A percentile compares a stretch with the other conserved stretches of the same genome.
These are phyloP conservation scores for Panagrolaimus sp. DNA, from an alignment of 1,140 invertebrate genomes.

Conservation along the genomic window DNA sequence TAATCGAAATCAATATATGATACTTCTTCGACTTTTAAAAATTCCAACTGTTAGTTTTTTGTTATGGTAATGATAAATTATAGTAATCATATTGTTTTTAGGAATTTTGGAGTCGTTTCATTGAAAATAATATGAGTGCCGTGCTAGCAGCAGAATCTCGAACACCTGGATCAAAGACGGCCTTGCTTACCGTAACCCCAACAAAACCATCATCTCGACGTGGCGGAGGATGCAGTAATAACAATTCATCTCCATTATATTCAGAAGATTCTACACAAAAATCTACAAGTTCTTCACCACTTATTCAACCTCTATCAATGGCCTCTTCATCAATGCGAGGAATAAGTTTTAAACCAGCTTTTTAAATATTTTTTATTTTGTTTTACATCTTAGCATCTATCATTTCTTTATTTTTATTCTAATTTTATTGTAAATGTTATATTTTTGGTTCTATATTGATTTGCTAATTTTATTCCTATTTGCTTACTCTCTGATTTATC, in stretches of 20 bases:
- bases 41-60: not conserved
- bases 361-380: too few relatives aligned
- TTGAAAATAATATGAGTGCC: not conserved
- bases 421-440: too few relatives aligned
- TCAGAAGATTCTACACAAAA: not conserved
- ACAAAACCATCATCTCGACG: not conserved
- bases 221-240: not conserved
- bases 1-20: not conserved
- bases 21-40: not conserved
- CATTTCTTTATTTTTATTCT: too few relatives aligned
- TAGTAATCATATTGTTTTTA: too few relatives aligned
- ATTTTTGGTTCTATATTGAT: too few relatives aligned
- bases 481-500: too few relatives aligned
- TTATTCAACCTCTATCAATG: not conserved
- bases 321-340: too few relatives aligned
- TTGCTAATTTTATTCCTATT: too few relatives aligned
- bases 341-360: too few relatives aligned
- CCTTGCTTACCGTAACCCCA: not conserved
- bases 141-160: slow-evolving; percentile 4
- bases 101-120: slow-evolving; percentile 4
- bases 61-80: too few relatives aligned
- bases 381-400: too few relatives aligned
- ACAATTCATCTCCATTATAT: not conserved
- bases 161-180: not conserved
- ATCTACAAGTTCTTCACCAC: not conserved